A percentile compares a stretch with the other conserved stretches of the same genome.
These are phyloP conservation scores for Parnassius glacialis DNA, from an alignment of 2,888 invertebrate genomes.

Conservation along the genomic window DNA sequence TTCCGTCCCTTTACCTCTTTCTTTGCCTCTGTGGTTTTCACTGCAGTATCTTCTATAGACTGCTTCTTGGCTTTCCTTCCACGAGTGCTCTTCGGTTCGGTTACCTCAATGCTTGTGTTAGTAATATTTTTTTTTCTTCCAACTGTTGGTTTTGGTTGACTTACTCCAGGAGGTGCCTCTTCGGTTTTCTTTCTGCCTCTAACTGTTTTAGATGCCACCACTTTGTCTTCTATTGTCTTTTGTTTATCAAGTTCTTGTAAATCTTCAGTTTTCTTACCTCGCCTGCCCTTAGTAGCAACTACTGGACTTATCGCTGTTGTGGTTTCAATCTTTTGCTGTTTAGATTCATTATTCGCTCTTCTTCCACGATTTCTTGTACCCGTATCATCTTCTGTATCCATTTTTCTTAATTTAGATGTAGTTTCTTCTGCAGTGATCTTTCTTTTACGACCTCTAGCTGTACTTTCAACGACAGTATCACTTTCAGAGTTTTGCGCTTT, in stretches of 20 bases:
- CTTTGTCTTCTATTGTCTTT: slow-evolving; percentile 19
- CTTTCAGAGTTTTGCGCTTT: neutral
- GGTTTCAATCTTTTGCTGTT: slow-evolving; percentile 4
- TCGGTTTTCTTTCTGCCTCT: neutral
- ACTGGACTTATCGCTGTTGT: neutral
- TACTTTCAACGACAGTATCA: slow-evolving; percentile 28
- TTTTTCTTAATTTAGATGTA: slow-evolving; percentile 1
- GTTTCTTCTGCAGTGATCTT: slow-evolving; percentile 24
- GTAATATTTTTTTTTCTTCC: slow-evolving; percentile 22
- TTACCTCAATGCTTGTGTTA: neutral
- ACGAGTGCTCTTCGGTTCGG: neutral
- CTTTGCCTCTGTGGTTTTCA: neutral
- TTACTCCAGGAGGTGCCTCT: neutral
- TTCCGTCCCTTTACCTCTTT: neutral
- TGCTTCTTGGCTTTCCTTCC: slow-evolving; percentile 15
- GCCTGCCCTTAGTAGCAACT: slow-evolving; percentile 13
- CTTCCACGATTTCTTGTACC: neutral
- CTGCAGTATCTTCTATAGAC: neutral
- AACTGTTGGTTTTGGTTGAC: slow-evolving; percentile 28
- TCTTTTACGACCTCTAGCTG: slow-evolving; percentile 32
- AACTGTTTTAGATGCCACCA: slow-evolving; percentile 15
- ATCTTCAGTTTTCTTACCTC: slow-evolving; percentile 29
- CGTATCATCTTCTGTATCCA: neutral
- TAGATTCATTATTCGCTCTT: neutral
- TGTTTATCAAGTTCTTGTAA: neutral